A percentile compares a stretch with the other conserved stretches of the same genome.
phyloP scores from a whole-genome alignment of 2,888 invertebrate species.

The Aspidapion aeneum region DNA sequence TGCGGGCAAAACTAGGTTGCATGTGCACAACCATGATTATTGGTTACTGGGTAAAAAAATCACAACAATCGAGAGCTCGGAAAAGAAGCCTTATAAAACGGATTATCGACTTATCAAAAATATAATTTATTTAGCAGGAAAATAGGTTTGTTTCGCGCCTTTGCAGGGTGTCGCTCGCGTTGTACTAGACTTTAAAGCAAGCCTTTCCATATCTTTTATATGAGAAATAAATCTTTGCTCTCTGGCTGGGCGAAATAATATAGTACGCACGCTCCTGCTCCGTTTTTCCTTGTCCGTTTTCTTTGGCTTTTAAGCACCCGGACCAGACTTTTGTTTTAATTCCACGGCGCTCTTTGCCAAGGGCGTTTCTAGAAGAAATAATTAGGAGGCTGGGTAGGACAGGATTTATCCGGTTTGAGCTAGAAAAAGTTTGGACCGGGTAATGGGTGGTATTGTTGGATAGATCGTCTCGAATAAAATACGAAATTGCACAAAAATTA shows the following conservation, averaged over 20 bases:
- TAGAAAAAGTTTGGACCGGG: too few species aligned
- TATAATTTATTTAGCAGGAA: neutral
- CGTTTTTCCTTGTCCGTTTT: neutral
- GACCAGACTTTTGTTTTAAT: neutral
- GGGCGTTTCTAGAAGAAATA: too few species aligned
- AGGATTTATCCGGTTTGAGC: too few species aligned
- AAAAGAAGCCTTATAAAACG: neutral
- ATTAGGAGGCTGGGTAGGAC: too few species aligned
- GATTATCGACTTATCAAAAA: neutral
- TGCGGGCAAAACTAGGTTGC: conserved; percentile 12
- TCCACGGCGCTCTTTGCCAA: neutral
- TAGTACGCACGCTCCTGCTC: neutral
- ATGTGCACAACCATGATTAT: conserved; percentile 18
- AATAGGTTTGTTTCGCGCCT: neutral
- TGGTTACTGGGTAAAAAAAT: neutral
- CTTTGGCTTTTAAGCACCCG: neutral
- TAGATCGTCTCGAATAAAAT: too few species aligned
- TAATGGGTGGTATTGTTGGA: too few species aligned
- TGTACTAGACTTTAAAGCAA: neutral
- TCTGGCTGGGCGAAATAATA: neutral
- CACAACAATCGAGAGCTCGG: neutral
- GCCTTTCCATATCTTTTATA: neutral
- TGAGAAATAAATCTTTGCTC: neutral
- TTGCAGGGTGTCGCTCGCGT: neutral
- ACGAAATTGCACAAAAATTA: too few species aligned